Evolutionary conservation across 2,888 invertebrate genomes (phyloP).

Genomic region (Imbricaverruca yamaguchii): DNA sequence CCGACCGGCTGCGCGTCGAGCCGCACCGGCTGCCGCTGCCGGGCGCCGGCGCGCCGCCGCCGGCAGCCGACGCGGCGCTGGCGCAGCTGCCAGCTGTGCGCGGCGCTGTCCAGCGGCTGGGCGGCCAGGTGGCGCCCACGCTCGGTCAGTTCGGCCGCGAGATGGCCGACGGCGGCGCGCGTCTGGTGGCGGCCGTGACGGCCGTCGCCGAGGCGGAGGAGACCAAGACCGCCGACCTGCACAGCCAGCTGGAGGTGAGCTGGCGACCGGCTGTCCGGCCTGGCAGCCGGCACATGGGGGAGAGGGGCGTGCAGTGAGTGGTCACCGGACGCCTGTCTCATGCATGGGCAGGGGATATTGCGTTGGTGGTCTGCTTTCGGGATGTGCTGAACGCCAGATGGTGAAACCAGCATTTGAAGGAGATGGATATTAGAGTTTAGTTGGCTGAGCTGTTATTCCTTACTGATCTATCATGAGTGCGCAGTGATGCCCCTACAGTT

Average conservation of each 20-base stretch:
- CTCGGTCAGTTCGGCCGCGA: slow-evolving; percentile 12
- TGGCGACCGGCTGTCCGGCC: background rate
- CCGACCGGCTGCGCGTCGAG: slow-evolving; percentile 19
- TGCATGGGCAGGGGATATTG: too few relatives aligned
- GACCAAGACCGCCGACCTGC: background rate
- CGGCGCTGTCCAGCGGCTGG: slow-evolving; percentile 1
- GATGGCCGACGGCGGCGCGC: slow-evolving; percentile 33
- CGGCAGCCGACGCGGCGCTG: background rate
- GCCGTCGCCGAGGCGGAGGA: slow-evolving; percentile 39
- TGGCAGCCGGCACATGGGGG: background rate
- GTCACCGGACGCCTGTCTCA: background rate
- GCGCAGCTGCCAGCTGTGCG: slow-evolving; percentile 49
- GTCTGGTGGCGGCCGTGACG: slow-evolving; percentile 43
- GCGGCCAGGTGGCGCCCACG: slow-evolving; percentile 2
- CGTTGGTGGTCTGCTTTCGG: too few relatives aligned
- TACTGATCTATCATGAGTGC: too few relatives aligned
- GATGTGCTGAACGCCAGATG: too few relatives aligned
- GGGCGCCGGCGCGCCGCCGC: slow-evolving; percentile 21
- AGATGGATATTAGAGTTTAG: too few relatives aligned
- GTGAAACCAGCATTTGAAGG: too few relatives aligned
- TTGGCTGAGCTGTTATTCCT: too few relatives aligned
- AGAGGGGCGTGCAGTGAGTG: background rate
- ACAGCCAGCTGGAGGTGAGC: background rate
- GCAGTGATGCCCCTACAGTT: too few relatives aligned
- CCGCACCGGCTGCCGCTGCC: background rate